Conservation (phyloP, 2,888 invertebrate species). For the Hofmannophila pseudospretella region DNA sequence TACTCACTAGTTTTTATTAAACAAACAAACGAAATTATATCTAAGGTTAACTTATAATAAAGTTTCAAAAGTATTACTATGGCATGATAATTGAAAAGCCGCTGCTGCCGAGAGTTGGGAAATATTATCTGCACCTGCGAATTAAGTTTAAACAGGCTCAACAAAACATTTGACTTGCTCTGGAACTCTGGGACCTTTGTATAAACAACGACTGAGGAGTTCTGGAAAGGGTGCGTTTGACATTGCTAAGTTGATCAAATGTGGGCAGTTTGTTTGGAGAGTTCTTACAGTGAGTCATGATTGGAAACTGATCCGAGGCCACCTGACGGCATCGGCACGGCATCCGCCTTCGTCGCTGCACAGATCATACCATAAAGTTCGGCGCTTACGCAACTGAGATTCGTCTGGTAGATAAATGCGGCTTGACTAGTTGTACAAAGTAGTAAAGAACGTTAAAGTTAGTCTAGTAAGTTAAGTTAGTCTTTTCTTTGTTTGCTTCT, state of each 20-base stretch:
- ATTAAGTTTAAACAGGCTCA: neutral
- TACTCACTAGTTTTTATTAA: constrained; percentile 5
- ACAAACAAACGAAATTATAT: too few relatives aligned
- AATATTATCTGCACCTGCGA: neutral
- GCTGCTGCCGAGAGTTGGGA: neutral
- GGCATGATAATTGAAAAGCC: neutral
- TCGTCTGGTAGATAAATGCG: too few relatives aligned
- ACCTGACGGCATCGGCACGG: constrained; percentile 43
- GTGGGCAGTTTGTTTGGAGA: constrained; percentile 36
- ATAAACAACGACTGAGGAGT: neutral
- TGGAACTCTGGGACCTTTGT: neutral
- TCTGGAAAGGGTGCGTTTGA: neutral
- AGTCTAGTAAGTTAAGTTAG: too few relatives aligned
- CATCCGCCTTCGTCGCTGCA: constrained; percentile 49
- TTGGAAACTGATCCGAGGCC: constrained; percentile 56
- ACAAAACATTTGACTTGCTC: neutral
- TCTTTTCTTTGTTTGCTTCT: too few relatives aligned
- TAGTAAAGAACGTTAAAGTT: too few relatives aligned
- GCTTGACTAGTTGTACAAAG: too few relatives aligned
- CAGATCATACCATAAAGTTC: constrained; percentile 20
- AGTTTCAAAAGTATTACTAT: too few relatives aligned
- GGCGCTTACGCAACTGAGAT: constrained; percentile 28
- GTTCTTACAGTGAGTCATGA: constrained; percentile 47
- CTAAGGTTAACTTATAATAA: too few relatives aligned
- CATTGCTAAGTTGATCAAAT: constrained; percentile 9